Evolutionary conservation across 2,797 vertebrate species (phyloP).

Genomic region (Amblyopsis hoosieri): DNA sequence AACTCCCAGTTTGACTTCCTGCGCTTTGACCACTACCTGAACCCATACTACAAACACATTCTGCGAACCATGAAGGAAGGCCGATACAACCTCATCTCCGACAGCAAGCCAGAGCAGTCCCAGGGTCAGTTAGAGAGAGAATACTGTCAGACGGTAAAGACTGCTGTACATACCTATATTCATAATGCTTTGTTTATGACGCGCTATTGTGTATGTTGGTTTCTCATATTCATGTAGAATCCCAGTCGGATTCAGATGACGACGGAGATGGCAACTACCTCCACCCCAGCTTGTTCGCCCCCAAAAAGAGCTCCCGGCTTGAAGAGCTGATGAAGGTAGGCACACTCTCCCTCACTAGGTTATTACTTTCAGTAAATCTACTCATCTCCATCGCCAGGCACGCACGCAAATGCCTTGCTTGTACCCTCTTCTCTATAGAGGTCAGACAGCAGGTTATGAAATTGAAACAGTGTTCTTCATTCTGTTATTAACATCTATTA

Average conservation of each 20-base stretch:
- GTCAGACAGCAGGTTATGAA: constrained; percentile 23
- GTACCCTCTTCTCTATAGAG: constrained; percentile 36
- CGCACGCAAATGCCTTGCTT: constrained; percentile 29
- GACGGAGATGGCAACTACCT: constrained; percentile 90
- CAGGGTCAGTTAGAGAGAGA: constrained; percentile 74
- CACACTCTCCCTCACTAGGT: constrained; percentile 32
- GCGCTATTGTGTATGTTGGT: neutral
- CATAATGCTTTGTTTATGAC: neutral
- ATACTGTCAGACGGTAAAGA: too few species aligned
- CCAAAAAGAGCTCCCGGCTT: constrained; percentile 88
- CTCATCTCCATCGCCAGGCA: constrained; percentile 33
- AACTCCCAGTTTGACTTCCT: constrained; percentile 99
- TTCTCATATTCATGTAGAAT: constrained; percentile 50
- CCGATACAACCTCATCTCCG: constrained; percentile 79
- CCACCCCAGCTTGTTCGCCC: constrained; percentile 95
- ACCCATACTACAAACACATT: constrained; percentile 98
- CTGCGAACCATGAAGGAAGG: constrained; percentile 96
- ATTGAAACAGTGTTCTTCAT: constrained; percentile 27
- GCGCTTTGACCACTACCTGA: constrained; percentile 98
- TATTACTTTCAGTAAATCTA: constrained; percentile 48
- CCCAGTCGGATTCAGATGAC: constrained; percentile 80
- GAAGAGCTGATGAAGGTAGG: constrained; percentile 94
- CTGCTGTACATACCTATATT: neutral
- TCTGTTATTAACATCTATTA: constrained; percentile 17
- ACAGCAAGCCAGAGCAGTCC: constrained; percentile 75